Evolutionary conservation across 2,888 invertebrate species (phyloP), one percentile per base, ranked within the genome.

Genomic region (Ormyrus nitidulus): DNA sequence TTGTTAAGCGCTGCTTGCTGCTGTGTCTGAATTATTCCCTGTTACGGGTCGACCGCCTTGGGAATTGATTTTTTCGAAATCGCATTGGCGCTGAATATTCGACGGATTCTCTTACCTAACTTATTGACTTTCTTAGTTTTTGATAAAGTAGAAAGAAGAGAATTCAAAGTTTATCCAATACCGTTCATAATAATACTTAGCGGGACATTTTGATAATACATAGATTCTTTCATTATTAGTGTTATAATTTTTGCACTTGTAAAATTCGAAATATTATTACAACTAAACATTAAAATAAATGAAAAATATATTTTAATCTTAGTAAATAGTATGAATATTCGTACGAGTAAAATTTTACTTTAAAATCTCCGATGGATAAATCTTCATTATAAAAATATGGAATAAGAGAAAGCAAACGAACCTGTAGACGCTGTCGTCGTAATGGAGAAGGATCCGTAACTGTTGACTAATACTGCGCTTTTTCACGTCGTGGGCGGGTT

Each of bases 361-460:
- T 4, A 34, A 65, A 34, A 65, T 65, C 7, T 1, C 44, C 10
- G 13, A 54, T 54, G 54, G 10, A 6, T 11, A 34, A 1, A 53
- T 44, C 19, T 2, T 69, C 7, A 5, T 5, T 1, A 64, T 48
- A 56, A 56, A 46, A 34, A 44, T 4, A 34, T 34, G 34, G 34
- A 34, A 34, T 34, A 34, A 34, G 34, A 34, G 34, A 34, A 34
- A 34, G 34, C 34, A 2, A 53, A 90, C 94, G 93, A 89, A 96
- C 96, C 95, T 95, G 91, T 95, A 96, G 66, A 97, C 96, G 87
- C 97, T 97, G 84, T 95, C 94, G 89, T 97, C 97, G 88, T 97
- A 97, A 88, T 94, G 94, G 84, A 97, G 92, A 83, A 96, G 93
- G 86, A 97, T 97, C 87, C 97, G 93, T 84, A 97, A 92, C 0